Base-by-base conservation (phyloP, 1,140 invertebrate genomes). In the Nasonia giraulti region DNA sequence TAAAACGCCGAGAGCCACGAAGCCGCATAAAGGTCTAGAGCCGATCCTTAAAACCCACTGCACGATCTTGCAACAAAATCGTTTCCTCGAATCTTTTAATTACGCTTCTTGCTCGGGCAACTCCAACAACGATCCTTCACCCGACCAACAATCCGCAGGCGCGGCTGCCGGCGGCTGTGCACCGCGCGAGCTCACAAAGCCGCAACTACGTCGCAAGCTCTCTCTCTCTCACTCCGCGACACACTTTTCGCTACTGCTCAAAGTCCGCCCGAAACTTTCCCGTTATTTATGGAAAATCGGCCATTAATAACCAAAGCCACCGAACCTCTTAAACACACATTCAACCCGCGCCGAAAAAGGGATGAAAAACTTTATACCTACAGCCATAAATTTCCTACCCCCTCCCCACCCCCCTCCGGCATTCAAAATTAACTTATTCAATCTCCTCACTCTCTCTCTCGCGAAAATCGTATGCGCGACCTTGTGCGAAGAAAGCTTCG, bases 361-460 rank as follows among this genome's bases (percentile, higher is more conserved):
- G 71, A 82, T 47, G 82, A 82, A 82, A 82, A 82, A 82, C 11
- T 82, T 82, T 76, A 76, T 40, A 80, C 23, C 78, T 44, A 27
- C 50, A 44, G 84, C 86, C 88, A 89, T 88, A 89, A 89, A 89
- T 89, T 89, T 87, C 85, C 87, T 83, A 86, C 85, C 27, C 33
- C 55, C 27, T 27, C 14, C 4, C 33, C 33, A 37, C 5, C 50
- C 47, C 47, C 23, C 44, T 17, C 2, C 66, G 1, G 71, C 81
- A 55, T 77, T 83, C 71, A 88, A 86, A 89, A 89, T 89, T 89
- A 89, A 89, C 88, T 89, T 89, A 89, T 89, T 89, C 88, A 89
- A 89, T 89, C 87, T 89, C 86, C 44, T 83, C 82, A 23, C 55
- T 62, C 55, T 62, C 55, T 62, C 7, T 7, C 40, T n/a, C 55